Base-by-base conservation (phyloP, 2,888 invertebrate genomes). In the Hemithea aestivaria region DNA sequence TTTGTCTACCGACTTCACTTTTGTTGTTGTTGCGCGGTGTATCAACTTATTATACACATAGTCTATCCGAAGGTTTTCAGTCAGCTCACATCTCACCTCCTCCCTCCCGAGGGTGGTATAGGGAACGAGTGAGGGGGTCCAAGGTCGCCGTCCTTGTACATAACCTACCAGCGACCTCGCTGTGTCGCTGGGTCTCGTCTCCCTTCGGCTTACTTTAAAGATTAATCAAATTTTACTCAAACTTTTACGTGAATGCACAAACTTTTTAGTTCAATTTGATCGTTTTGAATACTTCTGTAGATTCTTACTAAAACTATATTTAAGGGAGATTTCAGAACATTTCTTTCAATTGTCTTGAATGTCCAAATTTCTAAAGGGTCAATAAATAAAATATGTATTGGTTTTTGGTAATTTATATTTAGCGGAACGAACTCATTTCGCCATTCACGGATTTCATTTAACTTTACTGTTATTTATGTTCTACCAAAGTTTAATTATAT, bases 111-210 rank as follows among this genome's bases (percentile, higher is more conserved):
- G 39, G 47, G 38, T 40, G 43, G 37, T 47, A 44, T 50, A 35
- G 52, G 47, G 62, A 58, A 47, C 8, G 47, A 40, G 41, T 45
- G 43, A 39, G 55, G 48, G 58, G 62, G 38, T 58, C 69, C 85
- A 85, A 85, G 84, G 85, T 84, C 84, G 65, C 75, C 82, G 78
- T 73, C 79, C 81, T 75, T 72, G 75, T 66, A 76, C 67, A 70
- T 77, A 78, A 74, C 78, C 72, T 71, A 73, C 72, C 67, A 59
- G 58, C 78, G 79, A 77, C 75, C 74, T 16, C 16, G 16, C 16
- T 70, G 61, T 58, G 76, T 75, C 78, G 76, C 73, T 71, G 68
- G 68, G 68, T 58, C 67, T 62, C 61, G 68, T 58, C 67, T 62
- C 61, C 31, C 31, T 36, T 43, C 29, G 41, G 53, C 56, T 62